Evolutionary conservation across 2,797 vertebrate genomes (phyloP), one percentile per base, ranked within the genome.

Genomic region (Molossus alvarezi): DNA sequence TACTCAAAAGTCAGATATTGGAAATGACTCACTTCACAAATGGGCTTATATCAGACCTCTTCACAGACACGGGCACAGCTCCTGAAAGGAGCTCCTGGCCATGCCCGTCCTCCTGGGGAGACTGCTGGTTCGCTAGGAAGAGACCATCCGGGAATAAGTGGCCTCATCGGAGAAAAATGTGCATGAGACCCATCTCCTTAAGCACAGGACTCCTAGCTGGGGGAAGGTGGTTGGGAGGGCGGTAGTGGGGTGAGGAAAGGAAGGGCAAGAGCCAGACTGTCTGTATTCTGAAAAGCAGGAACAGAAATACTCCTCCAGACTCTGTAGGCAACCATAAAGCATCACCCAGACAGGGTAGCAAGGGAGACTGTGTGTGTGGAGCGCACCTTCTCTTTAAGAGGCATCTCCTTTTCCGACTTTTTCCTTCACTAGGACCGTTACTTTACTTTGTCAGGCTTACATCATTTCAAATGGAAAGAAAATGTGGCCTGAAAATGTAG

Each of bases 291-390:
- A 67, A 65, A 94, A 77, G 58, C 15, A 51, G 58, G 65, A 90
- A 92, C 94, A 88, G 69, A 97, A 95, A 96, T 55, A 41, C 86
- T 95, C 87, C 67, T 97, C 94, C 72, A 95, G 5, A 97, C 93
- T 97, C 97, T 95, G 79, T 73, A 94, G 95, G 85, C 33, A 79
- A 96, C 53, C 62, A 93, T 96, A 80, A 96, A 9, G 0, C 0
- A 0, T 96, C 94, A 97, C 95, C 94, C 90, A 88, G 71, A 97
- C 94, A 91, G 91, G 82, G 96, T 9, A 71, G 86, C 76, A 93
- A 92, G 2, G 96, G 65, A 91, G 53, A 82, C 85, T 57, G 64
- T 91, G 27, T 23, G 65, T 25, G 65, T 51, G 51, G 51, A 9
- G 91, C 37, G 91, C 84, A 77, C n/a, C 37, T 62, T 41, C 81